Base-by-base conservation (phyloP, 1,140 invertebrate species). In the Adelges cooleyi region DNA sequence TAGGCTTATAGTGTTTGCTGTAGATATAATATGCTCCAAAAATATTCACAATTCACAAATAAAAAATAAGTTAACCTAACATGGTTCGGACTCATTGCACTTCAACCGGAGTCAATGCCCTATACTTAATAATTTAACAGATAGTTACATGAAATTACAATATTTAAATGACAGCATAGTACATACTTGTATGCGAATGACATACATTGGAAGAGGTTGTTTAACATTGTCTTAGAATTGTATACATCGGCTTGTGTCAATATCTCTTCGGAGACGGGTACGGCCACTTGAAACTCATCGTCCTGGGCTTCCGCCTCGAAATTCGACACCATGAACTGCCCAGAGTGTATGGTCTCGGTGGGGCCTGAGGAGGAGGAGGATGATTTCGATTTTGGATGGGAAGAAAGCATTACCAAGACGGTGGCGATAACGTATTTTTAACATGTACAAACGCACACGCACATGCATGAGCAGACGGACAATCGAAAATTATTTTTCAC, bases 251-350 rank as follows among this genome's bases (percentile, higher is more conserved):
- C 73, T 25, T 71, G 69, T 5, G 52, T 66, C 27, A 73, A 72
- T 67, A 79, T 79, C 38, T 82, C 82, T 66, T 90, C 88, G 10
- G 86, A 83, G 67, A 89, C 84, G 17, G 87, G 84, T 17, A 89
- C 82, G 22, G 84, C 83, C 25, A 87, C 77, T 72, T 87, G 84
- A 72, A 90, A 88, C 71, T 92, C 89, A 72, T 90, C 88, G 72
- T 92, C 90, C 74, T 92, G 88, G 23, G 83, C 87, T 74, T 93
- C 89, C 29, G 90, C 89, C 75, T 96, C 92, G 77, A 97, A 94
- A 75, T 93, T 85, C 49, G 92, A 96, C 42, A 97, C 86, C 95
- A 98, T 98, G 77, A 97, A 98, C 75, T 98, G 94, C 20, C 95
- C 95, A 71, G 92, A 96, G 75, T 98, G 94, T 71, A 97, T 97